Percentiles rank a stretch among this genome's conserved stretches.
These are phyloP conservation scores for Epizoanthus rinbou DNA, from an alignment of 92 coral and sea anemone genomes.

Conservation along the genomic window DNA sequence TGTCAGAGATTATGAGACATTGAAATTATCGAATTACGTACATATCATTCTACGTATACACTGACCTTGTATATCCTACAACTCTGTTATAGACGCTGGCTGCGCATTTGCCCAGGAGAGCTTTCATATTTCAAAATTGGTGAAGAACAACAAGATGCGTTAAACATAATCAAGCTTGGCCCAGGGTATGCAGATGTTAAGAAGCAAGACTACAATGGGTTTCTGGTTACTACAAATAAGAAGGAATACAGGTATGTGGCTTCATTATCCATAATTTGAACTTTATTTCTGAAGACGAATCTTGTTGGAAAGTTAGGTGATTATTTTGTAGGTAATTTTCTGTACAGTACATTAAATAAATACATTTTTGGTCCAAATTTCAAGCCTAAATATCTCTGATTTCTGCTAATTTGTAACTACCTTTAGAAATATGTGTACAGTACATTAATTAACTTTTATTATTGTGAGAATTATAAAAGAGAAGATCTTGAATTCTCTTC, in stretches of 20 bases:
- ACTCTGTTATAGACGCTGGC: conserved; percentile 72
- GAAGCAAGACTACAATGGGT: conserved; percentile 77
- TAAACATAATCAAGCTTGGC: conserved; percentile 93
- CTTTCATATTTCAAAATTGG: conserved; percentile 89
- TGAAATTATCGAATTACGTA: no score
- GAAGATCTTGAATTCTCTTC: no score
- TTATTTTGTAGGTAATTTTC: no score
- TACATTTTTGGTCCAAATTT: no score
- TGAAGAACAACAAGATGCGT: conserved; percentile 94
- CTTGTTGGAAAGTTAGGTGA: no score
- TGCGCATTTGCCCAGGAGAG: conserved; percentile 90
- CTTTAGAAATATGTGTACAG: no score
- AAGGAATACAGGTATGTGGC: conserved; percentile 91
- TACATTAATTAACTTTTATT: no score
- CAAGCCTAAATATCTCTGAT: no score
- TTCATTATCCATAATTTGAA: not conserved
- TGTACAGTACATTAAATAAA: not conserved
- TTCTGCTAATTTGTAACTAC: no score
- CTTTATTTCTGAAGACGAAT: not conserved
- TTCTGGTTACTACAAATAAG: conserved; percentile 87
- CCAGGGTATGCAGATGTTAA: conserved; percentile 94
- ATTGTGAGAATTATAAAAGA: not conserved
- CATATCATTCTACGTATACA: no score
- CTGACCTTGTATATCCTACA: not conserved
- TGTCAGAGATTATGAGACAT: no score